These are phyloP conservation scores for Galeopsomyia nigrocyanea DNA, from an alignment of 2,888 invertebrate species.

Conservation along the genomic window DNA sequence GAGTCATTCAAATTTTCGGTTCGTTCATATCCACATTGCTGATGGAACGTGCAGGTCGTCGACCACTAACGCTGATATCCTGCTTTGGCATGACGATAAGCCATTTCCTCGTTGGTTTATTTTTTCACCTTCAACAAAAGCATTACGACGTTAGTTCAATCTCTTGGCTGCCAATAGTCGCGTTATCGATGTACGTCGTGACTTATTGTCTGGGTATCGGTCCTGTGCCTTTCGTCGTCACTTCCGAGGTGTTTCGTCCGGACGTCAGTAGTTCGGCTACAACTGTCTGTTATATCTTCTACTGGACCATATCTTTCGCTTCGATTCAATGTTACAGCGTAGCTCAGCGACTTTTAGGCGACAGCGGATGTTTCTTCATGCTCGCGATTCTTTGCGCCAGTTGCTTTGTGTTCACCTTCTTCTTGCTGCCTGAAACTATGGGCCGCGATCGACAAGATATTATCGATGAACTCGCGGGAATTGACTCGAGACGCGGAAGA, in stretches of 20 bases:
- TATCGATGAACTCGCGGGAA: too few relatives aligned
- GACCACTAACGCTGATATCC: slow-evolving; percentile 69
- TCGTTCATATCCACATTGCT: slow-evolving; percentile 68
- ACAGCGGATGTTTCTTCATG: slow-evolving; percentile 62
- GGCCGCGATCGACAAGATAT: too few relatives aligned
- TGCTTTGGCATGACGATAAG: slow-evolving; percentile 64
- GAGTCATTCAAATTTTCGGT: slow-evolving; percentile 71
- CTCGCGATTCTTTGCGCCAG: slow-evolving; percentile 55
- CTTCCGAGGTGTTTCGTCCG: slow-evolving; percentile 70
- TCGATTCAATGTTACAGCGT: slow-evolving; percentile 59
- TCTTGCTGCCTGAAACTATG: too few relatives aligned
- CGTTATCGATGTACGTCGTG: slow-evolving; percentile 71
- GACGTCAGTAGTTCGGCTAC: slow-evolving; percentile 58
- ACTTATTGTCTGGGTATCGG: slow-evolving; percentile 71
- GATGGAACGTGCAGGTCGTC: slow-evolving; percentile 75
- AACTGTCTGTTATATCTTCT: slow-evolving; percentile 52
- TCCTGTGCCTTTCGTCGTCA: slow-evolving; percentile 71
- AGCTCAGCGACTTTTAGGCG: slow-evolving; percentile 53
- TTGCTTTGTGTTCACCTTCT: too few relatives aligned
- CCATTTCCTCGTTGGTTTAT: slow-evolving; percentile 61
- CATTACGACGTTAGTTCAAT: slow-evolving; percentile 60
- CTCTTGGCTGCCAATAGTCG: slow-evolving; percentile 71
- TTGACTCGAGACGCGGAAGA: too few relatives aligned
- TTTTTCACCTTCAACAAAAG: slow-evolving; percentile 61
- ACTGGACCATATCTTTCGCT: slow-evolving; percentile 60